Base-by-base conservation (phyloP, 2,888 invertebrate species). In the Leptinotarsa rubiginosa region DNA sequence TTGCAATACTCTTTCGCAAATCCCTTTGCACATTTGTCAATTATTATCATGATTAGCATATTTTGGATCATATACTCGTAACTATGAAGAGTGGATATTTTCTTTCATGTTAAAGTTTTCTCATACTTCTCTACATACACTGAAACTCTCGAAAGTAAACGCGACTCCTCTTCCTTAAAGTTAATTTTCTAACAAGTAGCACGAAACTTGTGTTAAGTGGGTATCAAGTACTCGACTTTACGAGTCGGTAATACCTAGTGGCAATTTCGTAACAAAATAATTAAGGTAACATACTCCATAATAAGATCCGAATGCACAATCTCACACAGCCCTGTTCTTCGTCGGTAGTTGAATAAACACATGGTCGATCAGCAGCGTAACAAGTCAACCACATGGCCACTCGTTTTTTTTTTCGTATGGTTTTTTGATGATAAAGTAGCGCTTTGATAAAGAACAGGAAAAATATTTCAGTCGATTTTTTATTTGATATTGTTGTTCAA, bases 261-360 rank as follows among this genome's bases (percentile, higher is more conserved):
- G 25, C 62, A 62, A 62, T 62, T 62, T 62, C 31, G 41, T 62
- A 62, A 62, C 31, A 18, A 62, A 62, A 62, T 62, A 62, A 62
- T 62, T 62, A 41, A 62, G 62, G 62, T 41, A 62, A 62, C 62
- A 62, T 62, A 62, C 62, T 62, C 62, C 62, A 41, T 62, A 62
- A 62, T 62, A 62, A 62, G 62, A 62, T 41, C 5, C 31, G 62
- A 62, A 62, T 62, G 41, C 16, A 62, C 62, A n/a, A 62, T 62
- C 31, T 62, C 62, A 31, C 62, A 31, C 2, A 25, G 41, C 62
- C 31, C 62, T 56, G 62, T 41, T 62, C 62, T 31, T 41, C 25
- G 62, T 31, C 31, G 41, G 41, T 62, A 56, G 56, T 62, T 62
- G 62, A 10, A 41, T 62, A 31, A 62, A 62, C 62, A 62, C n/a